Conservation (phyloP, 1,140 invertebrate genomes). For the Ylistrum balloti region DNA sequence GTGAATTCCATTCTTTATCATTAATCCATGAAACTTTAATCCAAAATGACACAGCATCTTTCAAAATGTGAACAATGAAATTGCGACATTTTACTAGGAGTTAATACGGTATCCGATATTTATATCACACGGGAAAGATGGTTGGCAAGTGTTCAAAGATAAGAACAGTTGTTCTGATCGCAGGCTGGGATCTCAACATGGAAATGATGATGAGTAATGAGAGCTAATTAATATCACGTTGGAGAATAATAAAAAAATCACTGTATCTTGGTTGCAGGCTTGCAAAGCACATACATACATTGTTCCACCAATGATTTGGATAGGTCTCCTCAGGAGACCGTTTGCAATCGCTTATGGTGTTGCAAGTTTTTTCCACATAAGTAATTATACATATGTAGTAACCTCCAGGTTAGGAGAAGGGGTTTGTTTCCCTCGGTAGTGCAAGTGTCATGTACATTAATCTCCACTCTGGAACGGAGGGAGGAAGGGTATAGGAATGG, state of each 20-base stretch:
- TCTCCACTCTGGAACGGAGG: constrained; percentile 2
- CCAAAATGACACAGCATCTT: constrained; percentile 24
- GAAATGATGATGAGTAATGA: constrained; percentile 39
- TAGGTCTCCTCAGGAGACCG: neutral
- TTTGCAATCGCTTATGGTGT: constrained; percentile 27
- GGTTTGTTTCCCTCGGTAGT: constrained; percentile 37
- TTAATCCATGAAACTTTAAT: constrained; percentile 11
- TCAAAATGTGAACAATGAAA: constrained; percentile 36
- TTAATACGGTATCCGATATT: neutral
- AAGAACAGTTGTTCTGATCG: constrained; percentile 27
- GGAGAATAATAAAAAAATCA: constrained; percentile 16
- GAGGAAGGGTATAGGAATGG: constrained; percentile 31
- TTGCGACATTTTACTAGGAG: neutral
- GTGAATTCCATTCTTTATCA: neutral
- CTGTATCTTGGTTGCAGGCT: constrained; percentile 37
- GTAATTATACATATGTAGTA: neutral
- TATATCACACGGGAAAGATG: constrained; percentile 33
- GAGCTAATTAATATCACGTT: constrained; percentile 19
- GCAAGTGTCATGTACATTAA: neutral
- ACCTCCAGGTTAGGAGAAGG: neutral
- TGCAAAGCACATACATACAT: constrained; percentile 18
- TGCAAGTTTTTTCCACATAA: neutral
- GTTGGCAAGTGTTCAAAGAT: constrained; percentile 8
- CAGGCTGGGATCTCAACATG: constrained; percentile 2
- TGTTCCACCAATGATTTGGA: neutral